Evolutionary conservation across 2,888 invertebrate species (phyloP).

Genomic region (Aleiodes testaceus): DNA sequence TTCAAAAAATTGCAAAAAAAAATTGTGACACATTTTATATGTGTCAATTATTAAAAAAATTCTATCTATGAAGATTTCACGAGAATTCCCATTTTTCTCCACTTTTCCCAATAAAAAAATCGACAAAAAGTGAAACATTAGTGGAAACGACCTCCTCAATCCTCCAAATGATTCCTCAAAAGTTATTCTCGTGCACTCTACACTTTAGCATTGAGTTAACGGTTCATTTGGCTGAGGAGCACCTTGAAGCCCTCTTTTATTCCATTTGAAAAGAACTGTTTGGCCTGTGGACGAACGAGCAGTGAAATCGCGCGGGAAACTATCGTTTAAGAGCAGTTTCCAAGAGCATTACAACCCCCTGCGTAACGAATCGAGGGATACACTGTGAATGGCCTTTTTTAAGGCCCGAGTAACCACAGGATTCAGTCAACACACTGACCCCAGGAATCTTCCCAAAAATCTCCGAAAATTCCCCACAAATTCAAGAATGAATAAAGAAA

Average conservation of each 20-base stretch:
- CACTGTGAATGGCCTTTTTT: constrained; percentile 53
- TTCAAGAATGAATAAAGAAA: too few species aligned
- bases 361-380: constrained; percentile 68
- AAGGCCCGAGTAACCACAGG: constrained; percentile 65
- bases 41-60: too few species aligned
- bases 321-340: constrained; percentile 10
- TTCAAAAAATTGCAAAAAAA: too few species aligned
- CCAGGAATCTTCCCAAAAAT: constrained; percentile 55
- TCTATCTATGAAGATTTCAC: too few species aligned
- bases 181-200: constrained; percentile 35
- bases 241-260: constrained; percentile 55
- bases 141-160: too few species aligned
- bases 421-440: constrained; percentile 66
- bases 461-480: neutral
- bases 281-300: constrained; percentile 59
- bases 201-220: constrained; percentile 69
- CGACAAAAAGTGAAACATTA: too few species aligned
- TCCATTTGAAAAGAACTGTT: constrained; percentile 64
- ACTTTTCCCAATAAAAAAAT: too few species aligned
- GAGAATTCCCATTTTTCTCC: too few species aligned
- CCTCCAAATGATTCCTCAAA: too few species aligned
- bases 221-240: constrained; percentile 67
- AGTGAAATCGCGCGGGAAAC: constrained; percentile 55
- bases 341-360: neutral
- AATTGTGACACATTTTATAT: too few species aligned